Evolutionary conservation across 2,888 invertebrate species (phyloP), one percentile per base, ranked within the genome.

Genomic region (Nezara viridula): DNA sequence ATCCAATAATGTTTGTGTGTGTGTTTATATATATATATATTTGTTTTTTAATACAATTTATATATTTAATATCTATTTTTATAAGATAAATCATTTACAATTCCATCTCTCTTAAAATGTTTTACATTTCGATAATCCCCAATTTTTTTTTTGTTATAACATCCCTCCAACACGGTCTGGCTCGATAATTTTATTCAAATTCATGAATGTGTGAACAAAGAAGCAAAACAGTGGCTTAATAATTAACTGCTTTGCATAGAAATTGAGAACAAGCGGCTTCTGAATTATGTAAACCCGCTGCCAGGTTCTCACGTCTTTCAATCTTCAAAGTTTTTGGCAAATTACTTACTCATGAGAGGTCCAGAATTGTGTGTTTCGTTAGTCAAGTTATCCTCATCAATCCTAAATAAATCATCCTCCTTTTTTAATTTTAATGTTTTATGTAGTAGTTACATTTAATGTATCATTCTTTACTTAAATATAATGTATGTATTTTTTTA

Each of bases 201-300:
- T 0, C 16, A 37, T 73, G 32, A 37, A 37, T 19, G 44, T 81
- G 81, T n/a, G n/a, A n/a, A 81, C 44, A 37, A 37, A 73, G 66
- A 73, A 37, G 44, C 81, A 81, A 40, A 81, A 37, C 81, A 81
- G 81, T 6, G 44, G n/a, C 24, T n/a, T 81, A n/a, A 81, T 81
- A 47, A 81, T 81, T 81, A 47, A 81, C 44, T 81, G n/a, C 14
- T 81, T 81, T 81, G 44, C 81, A 81, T 81, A 47, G 81, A 44
- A 81, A 81, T 81, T 81, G 81, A 44, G 19, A 81, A 44, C 81
- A 47, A n/a, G 81, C 14, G 44, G n/a, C 81, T 81, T 40, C 44
- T 81, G 44, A 81, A 81, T 47, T n/a, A 47, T 47, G 9, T 10
- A 81, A 47, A 81, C 81, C 44, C 24, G 44, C 21, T n/a, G n/a